Conservation (phyloP, 2,888 invertebrate species). For the Dryocosmus kuriphilus region DNA sequence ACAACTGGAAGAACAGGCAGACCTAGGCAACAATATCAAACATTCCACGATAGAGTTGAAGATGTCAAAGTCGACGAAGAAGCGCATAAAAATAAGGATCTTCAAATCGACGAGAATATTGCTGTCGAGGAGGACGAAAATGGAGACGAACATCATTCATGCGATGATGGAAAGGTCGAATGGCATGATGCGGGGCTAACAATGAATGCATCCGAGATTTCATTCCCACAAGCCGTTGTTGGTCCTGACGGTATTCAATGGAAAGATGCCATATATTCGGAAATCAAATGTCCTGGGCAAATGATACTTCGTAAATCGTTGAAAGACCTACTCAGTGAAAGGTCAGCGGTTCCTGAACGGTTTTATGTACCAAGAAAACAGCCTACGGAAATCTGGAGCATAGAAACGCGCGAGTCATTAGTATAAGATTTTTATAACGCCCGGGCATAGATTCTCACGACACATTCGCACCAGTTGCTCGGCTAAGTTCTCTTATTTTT, state of each 20-base stretch:
- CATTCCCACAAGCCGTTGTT: too few relatives aligned
- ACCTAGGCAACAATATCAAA: slow-evolving; percentile 1
- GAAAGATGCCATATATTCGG: slow-evolving; percentile 44
- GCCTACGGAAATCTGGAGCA: slow-evolving; percentile 49
- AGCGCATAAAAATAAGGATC: too few relatives aligned
- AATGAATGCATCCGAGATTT: neutral
- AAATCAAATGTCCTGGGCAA: slow-evolving; percentile 40
- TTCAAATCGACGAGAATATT: too few relatives aligned
- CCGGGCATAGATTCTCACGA: slow-evolving; percentile 52
- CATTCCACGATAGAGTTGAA: neutral
- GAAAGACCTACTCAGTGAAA: slow-evolving; percentile 41
- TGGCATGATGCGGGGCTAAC: too few relatives aligned
- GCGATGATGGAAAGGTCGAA: neutral
- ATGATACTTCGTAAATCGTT: slow-evolving; percentile 50
- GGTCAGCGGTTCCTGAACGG: slow-evolving; percentile 47
- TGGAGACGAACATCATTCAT: too few relatives aligned
- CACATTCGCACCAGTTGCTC: too few relatives aligned
- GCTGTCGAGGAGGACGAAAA: too few relatives aligned
- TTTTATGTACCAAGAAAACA: slow-evolving; percentile 48
- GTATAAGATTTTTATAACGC: slow-evolving; percentile 52
- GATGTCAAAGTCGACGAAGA: neutral
- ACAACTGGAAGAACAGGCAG: neutral
- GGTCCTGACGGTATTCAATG: slow-evolving; percentile 28
- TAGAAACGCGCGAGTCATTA: slow-evolving; percentile 55
- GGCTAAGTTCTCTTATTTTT: slow-evolving; percentile 41